These are phyloP conservation scores for Busseola fusca DNA, from an alignment of 2,888 invertebrate genomes.

Conservation along the genomic window DNA sequence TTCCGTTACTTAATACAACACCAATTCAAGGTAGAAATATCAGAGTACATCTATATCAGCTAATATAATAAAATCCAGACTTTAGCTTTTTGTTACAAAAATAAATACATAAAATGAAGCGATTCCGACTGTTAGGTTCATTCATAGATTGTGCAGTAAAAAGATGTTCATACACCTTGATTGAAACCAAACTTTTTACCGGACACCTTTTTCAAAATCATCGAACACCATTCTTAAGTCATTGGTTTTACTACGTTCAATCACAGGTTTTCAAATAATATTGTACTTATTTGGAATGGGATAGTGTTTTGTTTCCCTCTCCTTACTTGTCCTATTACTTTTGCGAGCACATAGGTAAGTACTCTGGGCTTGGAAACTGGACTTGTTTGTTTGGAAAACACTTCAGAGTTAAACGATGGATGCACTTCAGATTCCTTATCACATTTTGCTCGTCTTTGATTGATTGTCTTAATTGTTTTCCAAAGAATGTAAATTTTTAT, in stretches of 20 bases:
- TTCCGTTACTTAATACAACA: background rate
- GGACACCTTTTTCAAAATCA: background rate
- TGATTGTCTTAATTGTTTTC: constrained; percentile 5
- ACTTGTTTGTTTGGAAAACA: constrained; percentile 42
- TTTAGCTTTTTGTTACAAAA: background rate
- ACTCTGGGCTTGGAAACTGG: constrained; percentile 20
- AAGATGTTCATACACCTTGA: background rate
- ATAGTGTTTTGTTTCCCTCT: constrained; percentile 5
- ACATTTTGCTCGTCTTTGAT: constrained; percentile 14
- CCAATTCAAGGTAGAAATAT: background rate
- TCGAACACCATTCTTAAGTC: background rate
- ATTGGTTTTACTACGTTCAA: constrained; percentile 6
- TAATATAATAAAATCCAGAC: background rate
- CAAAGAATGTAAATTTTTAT: background rate
- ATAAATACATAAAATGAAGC: background rate
- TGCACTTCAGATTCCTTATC: constrained; percentile 30
- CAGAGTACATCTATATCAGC: background rate
- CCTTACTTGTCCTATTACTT: constrained; percentile 14
- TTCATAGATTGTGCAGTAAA: background rate
- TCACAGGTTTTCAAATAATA: background rate
- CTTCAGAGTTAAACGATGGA: constrained; percentile 24
- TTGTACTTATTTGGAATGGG: background rate
- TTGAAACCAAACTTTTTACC: background rate
- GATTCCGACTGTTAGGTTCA: background rate
- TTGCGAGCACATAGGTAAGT: background rate